These are phyloP conservation scores for Pantherophis guttatus DNA, from an alignment of 2,113 vertebrate species.

Conservation along the genomic window DNA sequence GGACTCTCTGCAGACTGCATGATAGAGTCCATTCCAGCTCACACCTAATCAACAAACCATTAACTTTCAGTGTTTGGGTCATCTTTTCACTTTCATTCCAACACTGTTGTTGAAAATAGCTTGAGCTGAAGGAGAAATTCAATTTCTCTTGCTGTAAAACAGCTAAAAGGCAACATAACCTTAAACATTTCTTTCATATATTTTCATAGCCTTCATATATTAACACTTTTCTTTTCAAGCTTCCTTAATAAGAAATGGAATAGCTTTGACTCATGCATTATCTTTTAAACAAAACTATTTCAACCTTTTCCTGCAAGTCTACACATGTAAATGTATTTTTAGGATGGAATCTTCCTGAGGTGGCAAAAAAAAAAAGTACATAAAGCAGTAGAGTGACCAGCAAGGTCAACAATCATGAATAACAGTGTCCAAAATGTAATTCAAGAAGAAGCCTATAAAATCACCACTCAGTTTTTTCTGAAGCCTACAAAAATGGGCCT, in stretches of 20 bases:
- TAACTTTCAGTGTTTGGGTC: not conserved
- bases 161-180: rapidly evolving
- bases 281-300: not conserved
- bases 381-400: not conserved
- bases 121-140: not conserved
- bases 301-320: not conserved
- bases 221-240: not conserved
- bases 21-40: rapidly evolving
- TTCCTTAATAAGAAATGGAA: not conserved
- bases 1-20: not conserved
- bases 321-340: not conserved
- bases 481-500: not conserved
- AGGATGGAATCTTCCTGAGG: not conserved
- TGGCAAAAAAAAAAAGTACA: not conserved
- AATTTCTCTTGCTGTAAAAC: not conserved
- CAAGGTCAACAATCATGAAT: not conserved
- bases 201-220: rapidly evolving
- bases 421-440: not conserved
- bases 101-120: rapidly evolving
- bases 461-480: not conserved
- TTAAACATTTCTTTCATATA: not conserved
- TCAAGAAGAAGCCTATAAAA: not conserved
- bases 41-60: rapidly evolving
- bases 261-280: not conserved
- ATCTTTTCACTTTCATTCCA: not conserved